A percentile compares a stretch with the other conserved stretches of the same genome.
Evolutionary conservation across 2,888 invertebrate species (phyloP).

Genomic region (Heteropelma amictum): DNA sequence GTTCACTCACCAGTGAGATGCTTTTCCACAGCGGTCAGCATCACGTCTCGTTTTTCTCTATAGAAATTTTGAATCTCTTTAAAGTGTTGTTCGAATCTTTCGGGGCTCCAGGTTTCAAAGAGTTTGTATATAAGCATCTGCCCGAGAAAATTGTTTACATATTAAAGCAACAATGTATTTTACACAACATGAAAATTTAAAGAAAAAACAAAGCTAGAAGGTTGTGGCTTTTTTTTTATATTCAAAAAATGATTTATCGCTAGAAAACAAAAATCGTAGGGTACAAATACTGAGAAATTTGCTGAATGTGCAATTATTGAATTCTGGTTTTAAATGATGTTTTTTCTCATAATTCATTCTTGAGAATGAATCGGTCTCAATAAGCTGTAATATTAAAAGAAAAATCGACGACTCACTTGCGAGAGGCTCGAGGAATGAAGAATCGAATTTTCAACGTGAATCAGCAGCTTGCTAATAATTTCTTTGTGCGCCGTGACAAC

Average conservation of each 20-base stretch:
- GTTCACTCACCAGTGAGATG: constrained; percentile 79
- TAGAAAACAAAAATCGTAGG: too few species aligned
- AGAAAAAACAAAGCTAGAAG: not conserved
- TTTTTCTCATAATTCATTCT: too few species aligned
- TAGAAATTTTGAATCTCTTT: constrained; percentile 82
- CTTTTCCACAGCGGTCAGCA: constrained; percentile 81
- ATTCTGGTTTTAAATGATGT: too few species aligned
- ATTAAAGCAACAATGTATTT: not conserved
- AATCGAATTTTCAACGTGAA: constrained; percentile 84
- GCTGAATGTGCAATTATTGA: too few species aligned
- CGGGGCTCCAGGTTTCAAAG: constrained; percentile 80
- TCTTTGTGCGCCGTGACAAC: constrained; percentile 85
- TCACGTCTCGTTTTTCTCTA: constrained; percentile 81
- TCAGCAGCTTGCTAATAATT: constrained; percentile 81
- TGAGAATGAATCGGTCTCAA: too few species aligned
- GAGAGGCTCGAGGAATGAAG: constrained; percentile 83
- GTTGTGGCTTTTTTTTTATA: too few species aligned
- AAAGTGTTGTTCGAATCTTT: constrained; percentile 82
- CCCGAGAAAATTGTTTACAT: constrained; percentile 45
- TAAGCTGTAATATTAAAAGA: too few species aligned
- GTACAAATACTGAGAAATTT: too few species aligned
- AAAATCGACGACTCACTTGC: constrained; percentile 79
- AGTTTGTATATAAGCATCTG: constrained; percentile 81
- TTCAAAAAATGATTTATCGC: too few species aligned
- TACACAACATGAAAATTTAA: not conserved